Conservation (phyloP, 2,113 vertebrate species). For the Litocranius walleri region DNA sequence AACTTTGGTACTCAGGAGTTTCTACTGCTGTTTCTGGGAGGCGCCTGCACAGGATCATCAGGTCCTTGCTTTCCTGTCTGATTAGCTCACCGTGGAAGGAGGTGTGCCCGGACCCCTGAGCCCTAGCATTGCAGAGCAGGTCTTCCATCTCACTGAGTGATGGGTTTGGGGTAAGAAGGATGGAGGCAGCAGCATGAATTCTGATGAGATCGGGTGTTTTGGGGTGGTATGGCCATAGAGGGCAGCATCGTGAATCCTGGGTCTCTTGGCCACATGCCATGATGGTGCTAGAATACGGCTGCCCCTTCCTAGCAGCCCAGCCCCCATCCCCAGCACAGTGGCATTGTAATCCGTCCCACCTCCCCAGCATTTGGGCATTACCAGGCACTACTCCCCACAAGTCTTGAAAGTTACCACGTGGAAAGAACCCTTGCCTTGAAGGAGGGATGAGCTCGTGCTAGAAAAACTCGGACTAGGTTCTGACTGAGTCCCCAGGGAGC, state of each 20-base stretch:
- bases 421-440: not conserved
- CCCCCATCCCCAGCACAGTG: not conserved
- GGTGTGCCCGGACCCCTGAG: not conserved
- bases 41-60: not conserved
- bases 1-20: not conserved
- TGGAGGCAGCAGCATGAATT: not conserved
- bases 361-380: not conserved
- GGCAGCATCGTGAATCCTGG: not conserved
- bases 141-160: not conserved
- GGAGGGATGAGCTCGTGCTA: not conserved
- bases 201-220: not conserved
- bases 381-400: not conserved
- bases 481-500: not conserved
- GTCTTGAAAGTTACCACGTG: not conserved
- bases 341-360: too few relatives aligned
- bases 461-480: not conserved
- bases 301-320: not conserved
- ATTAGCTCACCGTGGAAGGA: not conserved
- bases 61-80: not conserved
- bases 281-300: not conserved
- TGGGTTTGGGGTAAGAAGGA: not conserved
- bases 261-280: not conserved
- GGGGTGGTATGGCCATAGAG: not conserved
- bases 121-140: not conserved
- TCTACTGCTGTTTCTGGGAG: not conserved